phyloP scores from a whole-genome alignment of 1,140 invertebrate species.

The Laupala kohalensis region DNA sequence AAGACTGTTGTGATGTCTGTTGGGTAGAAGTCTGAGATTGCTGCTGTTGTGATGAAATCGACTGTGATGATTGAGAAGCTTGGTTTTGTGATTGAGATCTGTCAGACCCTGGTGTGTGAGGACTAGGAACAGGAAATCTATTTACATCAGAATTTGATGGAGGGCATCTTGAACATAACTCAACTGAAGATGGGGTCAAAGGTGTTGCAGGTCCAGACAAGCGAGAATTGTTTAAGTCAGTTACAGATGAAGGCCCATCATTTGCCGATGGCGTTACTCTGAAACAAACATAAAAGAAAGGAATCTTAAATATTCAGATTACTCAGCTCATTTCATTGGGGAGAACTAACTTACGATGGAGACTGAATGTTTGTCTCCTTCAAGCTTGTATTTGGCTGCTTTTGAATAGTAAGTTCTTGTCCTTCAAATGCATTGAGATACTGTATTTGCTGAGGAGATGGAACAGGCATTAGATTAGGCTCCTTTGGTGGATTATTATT shows the following conservation, averaged over 20 bases:
- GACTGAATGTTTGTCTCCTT: constrained; percentile 51
- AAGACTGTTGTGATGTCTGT: constrained; percentile 7
- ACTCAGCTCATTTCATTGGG: background rate
- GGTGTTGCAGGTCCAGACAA: constrained; percentile 32
- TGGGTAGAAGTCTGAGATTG: background rate
- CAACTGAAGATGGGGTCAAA: constrained; percentile 29
- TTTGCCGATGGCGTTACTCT: constrained; percentile 22
- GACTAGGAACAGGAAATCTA: constrained; percentile 33
- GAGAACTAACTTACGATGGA: constrained; percentile 36
- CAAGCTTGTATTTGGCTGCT: constrained; percentile 86
- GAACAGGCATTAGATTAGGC: constrained; percentile 87
- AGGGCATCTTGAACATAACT: constrained; percentile 27
- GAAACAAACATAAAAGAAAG: constrained; percentile 16
- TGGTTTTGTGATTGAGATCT: constrained; percentile 16
- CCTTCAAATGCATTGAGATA: constrained; percentile 92
- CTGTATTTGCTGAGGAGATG: constrained; percentile 89
- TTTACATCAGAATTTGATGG: constrained; percentile 27
- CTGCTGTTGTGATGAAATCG: too few relatives aligned
- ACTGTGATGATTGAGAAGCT: background rate
- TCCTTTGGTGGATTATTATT: constrained; percentile 41
- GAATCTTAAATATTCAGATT: background rate
- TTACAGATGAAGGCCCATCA: constrained; percentile 13
- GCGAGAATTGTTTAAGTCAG: constrained; percentile 17
- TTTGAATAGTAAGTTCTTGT: constrained; percentile 91
- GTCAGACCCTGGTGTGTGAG: constrained; percentile 27